Conservation (phyloP, 2,113 vertebrate species). For the Pipa parva region DNA sequence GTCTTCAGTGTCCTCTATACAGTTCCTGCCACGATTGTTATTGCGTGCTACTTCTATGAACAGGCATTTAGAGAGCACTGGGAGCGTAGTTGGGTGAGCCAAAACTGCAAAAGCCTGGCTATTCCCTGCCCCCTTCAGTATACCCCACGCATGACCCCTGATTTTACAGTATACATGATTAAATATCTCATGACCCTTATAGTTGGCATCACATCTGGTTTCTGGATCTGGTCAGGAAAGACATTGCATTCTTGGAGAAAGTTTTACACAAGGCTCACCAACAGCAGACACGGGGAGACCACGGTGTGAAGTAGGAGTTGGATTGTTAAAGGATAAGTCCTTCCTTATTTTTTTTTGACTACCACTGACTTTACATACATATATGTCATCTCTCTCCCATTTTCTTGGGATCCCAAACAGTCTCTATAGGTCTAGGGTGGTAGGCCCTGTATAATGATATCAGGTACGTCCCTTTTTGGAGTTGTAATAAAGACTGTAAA, state of each 20-base stretch:
- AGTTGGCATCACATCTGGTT: conserved; percentile 95
- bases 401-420: not conserved
- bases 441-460: conserved; percentile 4
- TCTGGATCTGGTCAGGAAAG: conserved; percentile 99
- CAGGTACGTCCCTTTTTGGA: conserved; percentile 27
- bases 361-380: conserved; percentile 2
- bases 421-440: not conserved
- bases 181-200: conserved; percentile 99
- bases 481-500: conserved; percentile 36
- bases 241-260: conserved; percentile 96
- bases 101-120: conserved; percentile 88
- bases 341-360: not conserved
- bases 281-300: conserved; percentile 88
- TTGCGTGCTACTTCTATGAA: conserved; percentile 97
- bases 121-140: conserved; percentile 85
- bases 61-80: conserved; percentile 93
- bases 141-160: conserved; percentile 83
- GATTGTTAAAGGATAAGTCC: not conserved
- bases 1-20: conserved; percentile 97
- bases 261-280: conserved; percentile 89
- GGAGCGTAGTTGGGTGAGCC: conserved; percentile 91
- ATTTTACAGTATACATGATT: conserved; percentile 98
- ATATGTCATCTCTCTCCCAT: conserved; percentile 1
- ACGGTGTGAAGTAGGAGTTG: conserved; percentile 45
- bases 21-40: conserved; percentile 92